Evolutionary conservation across 2,797 vertebrate species (phyloP).

Genomic region (Triplophysa yarkandensis): DNA sequence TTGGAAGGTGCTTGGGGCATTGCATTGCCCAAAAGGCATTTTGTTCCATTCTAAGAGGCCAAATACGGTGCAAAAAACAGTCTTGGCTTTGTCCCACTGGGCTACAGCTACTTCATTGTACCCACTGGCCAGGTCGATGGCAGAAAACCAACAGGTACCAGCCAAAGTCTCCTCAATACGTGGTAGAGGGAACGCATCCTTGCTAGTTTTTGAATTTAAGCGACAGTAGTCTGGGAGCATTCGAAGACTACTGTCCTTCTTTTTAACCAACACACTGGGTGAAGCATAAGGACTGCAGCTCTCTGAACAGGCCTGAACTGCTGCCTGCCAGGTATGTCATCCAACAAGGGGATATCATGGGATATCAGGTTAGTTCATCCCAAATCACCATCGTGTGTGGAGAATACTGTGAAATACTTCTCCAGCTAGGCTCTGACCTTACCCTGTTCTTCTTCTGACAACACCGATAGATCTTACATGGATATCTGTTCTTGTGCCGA

Average conservation of each 20-base stretch:
- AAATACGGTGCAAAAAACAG: background rate
- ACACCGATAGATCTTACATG: too few species aligned
- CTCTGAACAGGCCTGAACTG: too few species aligned
- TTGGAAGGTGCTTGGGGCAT: background rate
- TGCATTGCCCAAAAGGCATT: background rate
- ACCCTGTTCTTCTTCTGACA: too few species aligned
- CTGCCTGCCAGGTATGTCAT: too few species aligned
- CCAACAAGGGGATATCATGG: too few species aligned
- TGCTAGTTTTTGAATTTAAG: background rate
- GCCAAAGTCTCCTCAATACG: background rate
- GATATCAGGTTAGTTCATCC: too few species aligned
- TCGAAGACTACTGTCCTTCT: background rate
- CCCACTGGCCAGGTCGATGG: background rate
- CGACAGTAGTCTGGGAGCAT: background rate
- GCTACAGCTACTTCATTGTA: background rate
- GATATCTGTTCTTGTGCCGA: too few species aligned
- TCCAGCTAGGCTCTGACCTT: too few species aligned
- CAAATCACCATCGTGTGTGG: too few species aligned
- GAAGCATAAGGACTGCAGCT: too few species aligned
- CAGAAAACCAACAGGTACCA: background rate
- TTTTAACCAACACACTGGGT: background rate
- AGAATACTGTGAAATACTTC: too few species aligned
- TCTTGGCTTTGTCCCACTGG: background rate
- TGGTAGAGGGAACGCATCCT: background rate
- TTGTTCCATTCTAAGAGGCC: background rate